A percentile compares a stretch with the other conserved stretches of the same genome.
Evolutionary conservation across 2,797 vertebrate genomes (phyloP).

Genomic region (Platalea minor): DNA sequence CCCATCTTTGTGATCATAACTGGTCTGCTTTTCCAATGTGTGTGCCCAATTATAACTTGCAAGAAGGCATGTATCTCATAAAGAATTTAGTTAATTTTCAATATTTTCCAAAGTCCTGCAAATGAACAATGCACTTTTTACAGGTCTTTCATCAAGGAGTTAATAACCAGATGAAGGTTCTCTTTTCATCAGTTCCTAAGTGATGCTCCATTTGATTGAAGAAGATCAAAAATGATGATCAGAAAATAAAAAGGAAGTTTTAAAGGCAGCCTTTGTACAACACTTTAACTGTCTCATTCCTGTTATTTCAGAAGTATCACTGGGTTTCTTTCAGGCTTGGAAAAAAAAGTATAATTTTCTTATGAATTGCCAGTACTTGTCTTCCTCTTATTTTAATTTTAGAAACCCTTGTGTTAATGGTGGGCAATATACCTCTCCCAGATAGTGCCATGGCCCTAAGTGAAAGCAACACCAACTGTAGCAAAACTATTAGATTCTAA

Average conservation of each 20-base stretch:
- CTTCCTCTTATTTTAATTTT: neutral
- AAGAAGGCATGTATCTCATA: slow-evolving; percentile 9
- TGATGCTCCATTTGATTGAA: slow-evolving; percentile 41
- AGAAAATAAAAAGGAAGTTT: slow-evolving; percentile 59
- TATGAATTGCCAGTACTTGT: neutral
- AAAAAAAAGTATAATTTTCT: neutral
- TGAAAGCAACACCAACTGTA: neutral
- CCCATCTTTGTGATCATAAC: neutral
- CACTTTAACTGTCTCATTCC: slow-evolving; percentile 43
- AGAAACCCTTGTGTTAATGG: neutral
- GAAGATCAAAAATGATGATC: slow-evolving; percentile 57
- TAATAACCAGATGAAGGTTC: slow-evolving; percentile 48
- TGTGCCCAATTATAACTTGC: slow-evolving; percentile 17
- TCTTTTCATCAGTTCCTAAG: slow-evolving; percentile 54
- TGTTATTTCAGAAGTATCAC: slow-evolving; percentile 16
- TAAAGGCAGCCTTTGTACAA: slow-evolving; percentile 44
- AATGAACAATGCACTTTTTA: slow-evolving; percentile 43
- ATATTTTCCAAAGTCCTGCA: slow-evolving; percentile 20
- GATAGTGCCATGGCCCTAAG: neutral
- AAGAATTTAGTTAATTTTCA: slow-evolving; percentile 47
- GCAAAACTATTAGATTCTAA: neutral
- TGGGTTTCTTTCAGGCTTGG: neutral
- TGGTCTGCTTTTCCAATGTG: neutral
- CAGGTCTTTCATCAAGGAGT: slow-evolving; percentile 57
- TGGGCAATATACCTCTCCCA: neutral